Evolutionary conservation across 2,113 vertebrate species (phyloP), one percentile per base, ranked within the genome.

Genomic region (Sialia sialis): DNA sequence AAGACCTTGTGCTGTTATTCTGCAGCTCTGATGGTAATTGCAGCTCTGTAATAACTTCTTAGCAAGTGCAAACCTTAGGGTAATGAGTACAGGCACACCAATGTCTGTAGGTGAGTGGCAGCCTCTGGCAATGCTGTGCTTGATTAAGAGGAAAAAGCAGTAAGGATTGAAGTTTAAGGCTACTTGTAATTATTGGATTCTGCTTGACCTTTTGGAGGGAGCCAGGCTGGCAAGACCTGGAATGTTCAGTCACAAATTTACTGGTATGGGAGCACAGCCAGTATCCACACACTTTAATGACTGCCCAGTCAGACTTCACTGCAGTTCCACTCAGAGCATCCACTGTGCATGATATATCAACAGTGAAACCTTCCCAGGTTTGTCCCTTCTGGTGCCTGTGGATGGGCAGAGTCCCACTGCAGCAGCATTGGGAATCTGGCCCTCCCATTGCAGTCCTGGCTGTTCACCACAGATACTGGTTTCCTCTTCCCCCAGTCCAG

Each of bases 21-120:
- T 63, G 83, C 56, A 41, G 87, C 54, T 82, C 84, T 90, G 91
- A 88, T 93, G 93, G 46, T 91, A 43, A 94, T 88, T 87, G 78
- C 90, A 84, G 60, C 59, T 55, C 77, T 87, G 34, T 44, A 41
- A 62, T 43, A 64, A 15, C 44, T 69, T 64, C 89, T 82, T 93
- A 91, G 87, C 58, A 55, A 58, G 74, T 27, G 46, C 70, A 64
- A 17, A 62, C 88, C 67, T 52, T 6, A 1, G 72, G 82, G 75
- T 25, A 3, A 69, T 9, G 26, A 93, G 82, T 30, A 34, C 54
- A 38, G 74, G 41, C 60, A 30, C 10, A 74, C 48, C 26, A 27
- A 13, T 2, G 11, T 27, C 85, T 23, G 2, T 9, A 22, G 69
- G 9, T 63, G 80, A 93, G 87, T 11, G 30, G 78, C 69, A 76